phyloP scores from a whole-genome alignment of 2,113 vertebrate species.

The Nothoprocta pentlandii region DNA sequence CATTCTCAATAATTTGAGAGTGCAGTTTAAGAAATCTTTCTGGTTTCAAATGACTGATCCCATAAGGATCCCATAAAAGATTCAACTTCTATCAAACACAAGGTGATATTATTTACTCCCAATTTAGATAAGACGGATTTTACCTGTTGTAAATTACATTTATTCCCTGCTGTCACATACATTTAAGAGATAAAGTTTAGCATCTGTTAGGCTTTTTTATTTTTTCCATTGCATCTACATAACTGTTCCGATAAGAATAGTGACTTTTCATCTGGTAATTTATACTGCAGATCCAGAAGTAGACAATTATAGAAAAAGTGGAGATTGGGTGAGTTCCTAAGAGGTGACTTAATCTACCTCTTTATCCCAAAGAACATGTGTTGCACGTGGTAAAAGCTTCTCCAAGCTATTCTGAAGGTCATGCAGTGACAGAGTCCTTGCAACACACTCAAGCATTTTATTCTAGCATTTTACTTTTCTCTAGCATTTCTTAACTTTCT shows the following conservation, averaged over 20 bases:
- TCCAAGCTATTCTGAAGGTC: not conserved
- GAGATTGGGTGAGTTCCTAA: not conserved
- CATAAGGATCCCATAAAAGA: not conserved
- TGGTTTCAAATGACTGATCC: not conserved
- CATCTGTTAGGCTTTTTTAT: too few species aligned
- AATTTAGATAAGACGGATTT: not conserved
- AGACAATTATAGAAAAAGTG: not conserved
- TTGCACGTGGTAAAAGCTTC: not conserved
- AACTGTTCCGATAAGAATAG: not conserved
- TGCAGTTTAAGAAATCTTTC: not conserved
- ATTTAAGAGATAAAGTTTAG: not conserved
- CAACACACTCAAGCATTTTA: not conserved
- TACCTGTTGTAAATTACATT: not conserved
- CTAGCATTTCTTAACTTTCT: not conserved
- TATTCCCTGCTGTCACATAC: not conserved
- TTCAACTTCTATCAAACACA: not conserved
- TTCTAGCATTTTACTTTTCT: not conserved
- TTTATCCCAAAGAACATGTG: fast-evolving
- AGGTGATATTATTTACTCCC: not conserved
- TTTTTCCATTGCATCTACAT: not conserved
- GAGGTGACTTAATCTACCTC: not conserved
- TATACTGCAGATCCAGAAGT: not conserved
- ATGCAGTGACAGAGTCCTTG: not conserved
- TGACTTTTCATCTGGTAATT: not conserved
- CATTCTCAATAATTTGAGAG: not conserved